Evolutionary conservation across 2,113 vertebrate genomes (phyloP).

Genomic region (Hemiprocne comata): DNA sequence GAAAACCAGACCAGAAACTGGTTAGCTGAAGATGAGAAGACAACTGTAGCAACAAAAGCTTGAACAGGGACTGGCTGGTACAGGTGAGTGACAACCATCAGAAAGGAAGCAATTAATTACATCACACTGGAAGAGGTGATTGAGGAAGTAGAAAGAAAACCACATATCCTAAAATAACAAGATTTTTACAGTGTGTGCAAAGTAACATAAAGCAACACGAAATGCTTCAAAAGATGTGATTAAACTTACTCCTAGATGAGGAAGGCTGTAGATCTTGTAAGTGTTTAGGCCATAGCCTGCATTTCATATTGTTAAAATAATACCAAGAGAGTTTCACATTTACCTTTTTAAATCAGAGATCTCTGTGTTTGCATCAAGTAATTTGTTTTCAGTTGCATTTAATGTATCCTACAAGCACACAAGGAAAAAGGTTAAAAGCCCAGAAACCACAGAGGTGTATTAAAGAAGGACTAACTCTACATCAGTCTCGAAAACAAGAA

Average conservation of each 20-base stretch:
- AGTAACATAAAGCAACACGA: background rate
- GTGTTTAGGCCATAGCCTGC: background rate
- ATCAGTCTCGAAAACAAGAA: background rate
- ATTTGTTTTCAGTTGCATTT: conserved; percentile 87
- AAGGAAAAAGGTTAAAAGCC: background rate
- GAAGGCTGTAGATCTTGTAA: background rate
- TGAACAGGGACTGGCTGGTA: background rate
- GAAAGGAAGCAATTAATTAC: background rate
- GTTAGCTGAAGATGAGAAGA: background rate
- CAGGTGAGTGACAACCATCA: background rate
- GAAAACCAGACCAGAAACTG: background rate
- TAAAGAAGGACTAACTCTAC: background rate
- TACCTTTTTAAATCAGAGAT: conserved; percentile 95
- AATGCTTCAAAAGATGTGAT: background rate
- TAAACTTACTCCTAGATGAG: too few relatives aligned
- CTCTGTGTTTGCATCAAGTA: conserved; percentile 85
- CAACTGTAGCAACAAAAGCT: background rate
- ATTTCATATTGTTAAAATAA: background rate
- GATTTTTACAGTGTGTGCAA: background rate
- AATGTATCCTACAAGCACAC: conserved; percentile 81
- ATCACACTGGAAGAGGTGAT: background rate
- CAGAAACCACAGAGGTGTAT: background rate
- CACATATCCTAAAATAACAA: background rate
- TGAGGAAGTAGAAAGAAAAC: background rate
- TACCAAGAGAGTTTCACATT: background rate